Percentiles rank a stretch among this genome's conserved stretches.
phyloP scores from a whole-genome alignment of 2,113 vertebrate species.

The Nesoenas mayeri region DNA sequence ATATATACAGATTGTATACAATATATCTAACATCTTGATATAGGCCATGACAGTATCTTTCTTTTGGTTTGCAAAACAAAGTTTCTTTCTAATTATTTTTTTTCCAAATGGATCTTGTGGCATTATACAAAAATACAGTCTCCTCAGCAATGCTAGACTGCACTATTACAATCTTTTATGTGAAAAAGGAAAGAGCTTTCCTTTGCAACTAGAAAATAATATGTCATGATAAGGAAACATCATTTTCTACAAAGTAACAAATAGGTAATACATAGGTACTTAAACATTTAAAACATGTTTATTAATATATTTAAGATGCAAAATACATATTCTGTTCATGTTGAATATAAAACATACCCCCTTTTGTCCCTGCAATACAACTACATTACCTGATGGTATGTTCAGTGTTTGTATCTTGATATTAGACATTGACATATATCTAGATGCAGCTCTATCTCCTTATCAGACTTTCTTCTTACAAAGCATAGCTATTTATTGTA shows the following conservation, averaged over 20 bases:
- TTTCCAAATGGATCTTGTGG: slow-evolving; percentile 35
- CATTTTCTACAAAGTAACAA: slow-evolving; percentile 68
- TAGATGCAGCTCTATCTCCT: slow-evolving; percentile 22
- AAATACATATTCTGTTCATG: slow-evolving; percentile 72
- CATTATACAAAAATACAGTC: slow-evolving; percentile 80
- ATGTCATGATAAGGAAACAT: slow-evolving; percentile 37
- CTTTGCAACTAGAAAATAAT: slow-evolving; percentile 48
- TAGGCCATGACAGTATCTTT: slow-evolving; percentile 58
- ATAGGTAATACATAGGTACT: slow-evolving; percentile 59
- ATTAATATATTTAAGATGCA: slow-evolving; percentile 72
- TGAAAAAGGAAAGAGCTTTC: slow-evolving; percentile 49
- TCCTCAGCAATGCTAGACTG: slow-evolving; percentile 71
- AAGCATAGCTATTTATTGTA: slow-evolving; percentile 16
- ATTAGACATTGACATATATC: background rate
- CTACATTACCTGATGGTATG: slow-evolving; percentile 33
- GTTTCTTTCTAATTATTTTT: background rate
- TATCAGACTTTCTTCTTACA: background rate
- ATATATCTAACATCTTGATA: slow-evolving; percentile 73
- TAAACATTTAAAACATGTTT: slow-evolving; percentile 74
- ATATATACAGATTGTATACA: slow-evolving; percentile 83
- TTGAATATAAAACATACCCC: slow-evolving; percentile 61
- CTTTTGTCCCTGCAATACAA: slow-evolving; percentile 48
- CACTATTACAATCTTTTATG: slow-evolving; percentile 56
- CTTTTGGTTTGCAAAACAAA: slow-evolving; percentile 69
- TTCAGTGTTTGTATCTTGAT: slow-evolving; percentile 16